phyloP scores from a whole-genome alignment of 2,113 vertebrate species.

The Larimichthys crocea region DNA sequence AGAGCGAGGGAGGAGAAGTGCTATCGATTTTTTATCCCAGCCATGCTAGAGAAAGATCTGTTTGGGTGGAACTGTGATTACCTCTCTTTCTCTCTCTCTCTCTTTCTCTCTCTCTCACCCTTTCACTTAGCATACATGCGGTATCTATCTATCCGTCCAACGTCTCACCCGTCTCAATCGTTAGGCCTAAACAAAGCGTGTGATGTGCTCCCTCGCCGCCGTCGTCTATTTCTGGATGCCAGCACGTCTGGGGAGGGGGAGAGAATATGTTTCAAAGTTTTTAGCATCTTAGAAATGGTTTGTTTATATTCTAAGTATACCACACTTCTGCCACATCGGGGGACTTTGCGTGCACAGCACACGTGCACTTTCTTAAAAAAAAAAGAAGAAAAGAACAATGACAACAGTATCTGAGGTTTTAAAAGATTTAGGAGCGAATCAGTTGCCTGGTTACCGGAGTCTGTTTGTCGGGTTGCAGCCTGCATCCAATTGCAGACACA shows the following conservation, averaged over 20 bases:
- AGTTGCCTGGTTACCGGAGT: slow-evolving; percentile 72
- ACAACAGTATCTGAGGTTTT: slow-evolving; percentile 63
- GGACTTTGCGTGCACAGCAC: slow-evolving; percentile 16
- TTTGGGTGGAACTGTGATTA: slow-evolving; percentile 79
- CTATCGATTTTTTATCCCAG: slow-evolving; percentile 76
- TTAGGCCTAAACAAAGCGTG: slow-evolving; percentile 67
- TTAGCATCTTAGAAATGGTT: slow-evolving; percentile 52
- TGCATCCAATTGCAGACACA: slow-evolving; percentile 15
- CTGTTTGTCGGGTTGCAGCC: slow-evolving; percentile 56
- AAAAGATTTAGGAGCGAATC: slow-evolving; percentile 70
- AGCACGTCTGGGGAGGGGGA: slow-evolving; percentile 28
- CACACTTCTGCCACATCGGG: slow-evolving; percentile 40
- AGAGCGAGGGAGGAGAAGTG: slow-evolving; percentile 63
- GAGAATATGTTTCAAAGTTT: slow-evolving; percentile 56
- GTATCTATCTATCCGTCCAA: slow-evolving; percentile 44
- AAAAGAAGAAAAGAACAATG: slow-evolving; percentile 63
- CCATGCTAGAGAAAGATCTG: slow-evolving; percentile 73
- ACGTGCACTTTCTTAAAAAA: slow-evolving; percentile 53
- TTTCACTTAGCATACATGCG: slow-evolving; percentile 64
- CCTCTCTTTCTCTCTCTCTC: slow-evolving; percentile 51
- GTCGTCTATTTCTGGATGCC: slow-evolving; percentile 67
- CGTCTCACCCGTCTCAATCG: slow-evolving; percentile 53
- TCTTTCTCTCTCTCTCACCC: slow-evolving; percentile 21
- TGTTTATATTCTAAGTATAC: slow-evolving; percentile 60
- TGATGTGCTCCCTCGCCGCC: slow-evolving; percentile 44